Conservation (phyloP, 2,888 invertebrate species). For the Lumbricus terrestris region DNA sequence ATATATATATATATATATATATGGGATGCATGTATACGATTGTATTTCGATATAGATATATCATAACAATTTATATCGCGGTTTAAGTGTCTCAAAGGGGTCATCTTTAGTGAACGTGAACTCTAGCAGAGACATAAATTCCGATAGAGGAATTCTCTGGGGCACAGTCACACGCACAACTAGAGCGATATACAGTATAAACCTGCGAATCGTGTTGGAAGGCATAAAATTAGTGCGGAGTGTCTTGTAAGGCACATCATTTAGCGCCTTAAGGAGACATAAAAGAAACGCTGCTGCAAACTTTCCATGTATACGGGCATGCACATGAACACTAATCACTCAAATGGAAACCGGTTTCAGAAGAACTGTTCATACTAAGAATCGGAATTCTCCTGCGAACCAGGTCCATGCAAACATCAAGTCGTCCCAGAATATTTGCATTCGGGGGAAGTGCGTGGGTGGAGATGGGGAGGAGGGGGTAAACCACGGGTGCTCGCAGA, state of each 20-base stretch:
- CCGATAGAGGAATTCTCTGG: background rate
- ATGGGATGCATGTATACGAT: too few relatives aligned
- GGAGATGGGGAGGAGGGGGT: background rate
- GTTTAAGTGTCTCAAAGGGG: background rate
- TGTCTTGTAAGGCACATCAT: background rate
- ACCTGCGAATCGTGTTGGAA: background rate
- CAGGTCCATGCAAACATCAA: background rate
- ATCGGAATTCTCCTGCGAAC: background rate
- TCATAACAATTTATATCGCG: background rate
- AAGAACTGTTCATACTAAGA: background rate
- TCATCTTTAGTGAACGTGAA: background rate
- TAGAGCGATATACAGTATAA: background rate
- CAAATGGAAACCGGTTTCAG: too few relatives aligned
- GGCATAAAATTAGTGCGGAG: background rate
- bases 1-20: too few relatives aligned
- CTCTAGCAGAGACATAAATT: background rate
- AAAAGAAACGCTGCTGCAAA: background rate
- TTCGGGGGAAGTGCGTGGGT: background rate
- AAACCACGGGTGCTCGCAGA: background rate
- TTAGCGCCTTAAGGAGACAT: background rate
- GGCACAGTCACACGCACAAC: background rate
- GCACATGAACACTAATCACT: too few relatives aligned
- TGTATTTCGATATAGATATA: too few relatives aligned
- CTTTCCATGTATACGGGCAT: too few relatives aligned
- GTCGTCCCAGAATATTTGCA: background rate